Conservation (phyloP, 2,797 vertebrate species). For the Schizothorax lantsangensis region DNA sequence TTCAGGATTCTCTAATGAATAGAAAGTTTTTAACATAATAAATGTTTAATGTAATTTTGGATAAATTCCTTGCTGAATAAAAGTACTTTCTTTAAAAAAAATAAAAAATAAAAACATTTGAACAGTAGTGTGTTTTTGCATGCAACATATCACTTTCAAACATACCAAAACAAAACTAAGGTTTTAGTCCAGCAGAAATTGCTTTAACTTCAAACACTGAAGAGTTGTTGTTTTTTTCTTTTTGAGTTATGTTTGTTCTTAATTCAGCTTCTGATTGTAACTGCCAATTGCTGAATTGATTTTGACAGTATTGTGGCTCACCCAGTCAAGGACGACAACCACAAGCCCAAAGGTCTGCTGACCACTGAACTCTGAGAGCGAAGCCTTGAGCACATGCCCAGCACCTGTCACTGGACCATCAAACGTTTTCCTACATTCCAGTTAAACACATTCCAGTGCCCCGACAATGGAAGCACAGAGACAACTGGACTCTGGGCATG, state of each 20-base stretch:
- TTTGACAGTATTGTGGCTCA: conserved; percentile 69
- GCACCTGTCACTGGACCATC: conserved; percentile 25
- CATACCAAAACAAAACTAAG: background rate
- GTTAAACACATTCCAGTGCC: conserved; percentile 34
- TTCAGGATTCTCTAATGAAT: too few relatives aligned
- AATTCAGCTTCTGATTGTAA: background rate
- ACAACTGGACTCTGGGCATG: conserved; percentile 6
- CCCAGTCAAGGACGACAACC: conserved; percentile 74
- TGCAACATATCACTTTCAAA: background rate
- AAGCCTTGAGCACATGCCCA: background rate
- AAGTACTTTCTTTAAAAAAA: background rate
- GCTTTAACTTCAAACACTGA: background rate
- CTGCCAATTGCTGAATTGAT: background rate
- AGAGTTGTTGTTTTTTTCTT: too few relatives aligned
- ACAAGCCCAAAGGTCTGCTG: conserved; percentile 86
- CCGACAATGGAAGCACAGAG: conserved; percentile 12
- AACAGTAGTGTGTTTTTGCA: background rate
- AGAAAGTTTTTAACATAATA: background rate
- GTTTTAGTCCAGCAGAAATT: background rate
- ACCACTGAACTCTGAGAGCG: conserved; percentile 92
- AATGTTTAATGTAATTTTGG: background rate
- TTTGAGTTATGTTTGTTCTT: background rate
- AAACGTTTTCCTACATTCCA: conserved; percentile 50
- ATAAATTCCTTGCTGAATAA: background rate
- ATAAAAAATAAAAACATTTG: background rate